Evolutionary conservation across 2,797 vertebrate species (phyloP).

Genomic region (Cetoscarus ocellatus): DNA sequence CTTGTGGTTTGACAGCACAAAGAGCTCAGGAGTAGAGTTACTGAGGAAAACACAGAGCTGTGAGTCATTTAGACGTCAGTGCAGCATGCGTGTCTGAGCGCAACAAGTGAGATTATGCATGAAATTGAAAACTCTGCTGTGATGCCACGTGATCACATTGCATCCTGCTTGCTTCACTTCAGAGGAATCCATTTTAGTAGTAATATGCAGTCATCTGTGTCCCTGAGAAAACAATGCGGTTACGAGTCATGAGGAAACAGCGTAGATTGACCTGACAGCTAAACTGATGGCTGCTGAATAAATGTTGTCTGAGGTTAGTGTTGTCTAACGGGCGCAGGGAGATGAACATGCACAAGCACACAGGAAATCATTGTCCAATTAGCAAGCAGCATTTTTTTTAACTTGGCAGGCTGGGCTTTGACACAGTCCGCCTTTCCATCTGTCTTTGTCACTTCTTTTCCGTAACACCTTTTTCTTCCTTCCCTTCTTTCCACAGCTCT

Average conservation of each 20-base stretch:
- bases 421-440: conserved; percentile 58
- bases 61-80: conserved; percentile 36
- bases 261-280: conserved; percentile 40
- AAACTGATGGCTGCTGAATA: conserved; percentile 42
- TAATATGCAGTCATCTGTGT: conserved; percentile 46
- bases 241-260: conserved; percentile 25
- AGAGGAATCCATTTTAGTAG: conserved; percentile 47
- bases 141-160: conserved; percentile 43
- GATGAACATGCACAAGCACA: conserved; percentile 18
- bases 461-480: conserved; percentile 67
- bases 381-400: conserved; percentile 19
- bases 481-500: conserved; percentile 59
- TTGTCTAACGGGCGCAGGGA: conserved; percentile 50
- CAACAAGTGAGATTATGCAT: conserved; percentile 71
- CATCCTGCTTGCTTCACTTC: conserved; percentile 28
- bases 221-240: conserved; percentile 28
- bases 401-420: conserved; percentile 48
- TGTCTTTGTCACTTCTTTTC: conserved; percentile 73
- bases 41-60: conserved; percentile 8
- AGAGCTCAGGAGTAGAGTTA: conserved; percentile 4
- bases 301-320: conserved; percentile 65
- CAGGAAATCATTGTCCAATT: conserved; percentile 65
- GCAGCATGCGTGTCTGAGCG: conserved; percentile 23
- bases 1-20: conserved; percentile 4
- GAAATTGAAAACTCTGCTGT: conserved; percentile 69